A percentile compares a stretch with the other conserved stretches of the same genome.
phyloP scores from a whole-genome alignment of 2,888 invertebrate genomes.

The Dermolepida albohirtum region DNA sequence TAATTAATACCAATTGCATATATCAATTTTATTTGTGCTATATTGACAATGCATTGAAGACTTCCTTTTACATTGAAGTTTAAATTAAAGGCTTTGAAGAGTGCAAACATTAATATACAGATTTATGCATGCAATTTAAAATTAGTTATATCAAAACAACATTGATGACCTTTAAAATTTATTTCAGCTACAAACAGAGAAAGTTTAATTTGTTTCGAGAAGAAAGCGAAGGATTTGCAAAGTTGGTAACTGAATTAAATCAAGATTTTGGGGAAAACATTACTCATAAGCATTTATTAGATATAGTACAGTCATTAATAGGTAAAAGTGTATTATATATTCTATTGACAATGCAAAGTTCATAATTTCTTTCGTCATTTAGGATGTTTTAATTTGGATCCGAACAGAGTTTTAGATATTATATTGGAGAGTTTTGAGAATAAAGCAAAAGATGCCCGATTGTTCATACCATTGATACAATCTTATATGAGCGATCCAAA shows the following conservation, averaged over 20 bases:
- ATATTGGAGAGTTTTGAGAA: conserved; percentile 97
- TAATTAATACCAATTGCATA: neutral
- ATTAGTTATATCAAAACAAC: neutral
- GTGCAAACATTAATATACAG: conserved; percentile 43
- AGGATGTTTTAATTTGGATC: conserved; percentile 99
- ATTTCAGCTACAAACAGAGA: conserved; percentile 95
- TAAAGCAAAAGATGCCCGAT: conserved; percentile 78
- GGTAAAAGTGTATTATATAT: conserved; percentile 68
- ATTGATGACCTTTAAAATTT: neutral
- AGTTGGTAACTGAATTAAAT: conserved; percentile 93
- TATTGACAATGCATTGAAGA: conserved; percentile 22
- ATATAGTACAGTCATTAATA: conserved; percentile 93
- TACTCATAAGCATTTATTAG: conserved; percentile 78
- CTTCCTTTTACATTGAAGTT: conserved; percentile 37
- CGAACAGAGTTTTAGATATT: conserved; percentile 95
- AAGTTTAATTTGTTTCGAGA: conserved; percentile 99
- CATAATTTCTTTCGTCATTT: conserved; percentile 55
- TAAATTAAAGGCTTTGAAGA: conserved; percentile 43
- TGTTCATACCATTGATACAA: conserved; percentile 88
- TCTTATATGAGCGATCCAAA: conserved; percentile 90
- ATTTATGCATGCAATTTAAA: conserved; percentile 8
- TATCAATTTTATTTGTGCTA: conserved; percentile 28
- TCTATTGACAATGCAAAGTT: neutral
- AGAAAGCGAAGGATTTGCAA: conserved; percentile 99
- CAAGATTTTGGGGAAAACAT: conserved; percentile 78